Conservation (phyloP, 1,140 invertebrate genomes). For the Drosophila neocordata region DNA sequence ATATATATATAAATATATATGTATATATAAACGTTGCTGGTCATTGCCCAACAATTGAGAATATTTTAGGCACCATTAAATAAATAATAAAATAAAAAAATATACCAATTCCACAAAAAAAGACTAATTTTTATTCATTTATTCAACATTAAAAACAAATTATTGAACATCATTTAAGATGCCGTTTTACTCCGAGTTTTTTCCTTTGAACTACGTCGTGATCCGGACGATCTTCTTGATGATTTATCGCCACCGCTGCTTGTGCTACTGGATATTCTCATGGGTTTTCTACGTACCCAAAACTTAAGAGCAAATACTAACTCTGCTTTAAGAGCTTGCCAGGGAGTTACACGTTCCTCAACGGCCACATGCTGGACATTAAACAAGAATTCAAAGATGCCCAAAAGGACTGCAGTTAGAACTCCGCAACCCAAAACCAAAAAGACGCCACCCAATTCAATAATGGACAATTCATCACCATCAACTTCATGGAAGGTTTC, state of each 20-base stretch:
- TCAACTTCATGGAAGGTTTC: constrained; percentile 57
- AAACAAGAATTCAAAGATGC: constrained; percentile 92
- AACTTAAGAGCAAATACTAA: constrained; percentile 87
- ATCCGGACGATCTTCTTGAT: constrained; percentile 75
- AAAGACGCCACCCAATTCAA: constrained; percentile 89
- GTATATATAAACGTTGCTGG: no score
- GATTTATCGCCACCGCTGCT: constrained; percentile 58
- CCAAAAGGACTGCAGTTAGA: constrained; percentile 86
- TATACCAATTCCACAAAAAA: not conserved
- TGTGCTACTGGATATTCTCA: constrained; percentile 81
- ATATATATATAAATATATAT: no score
- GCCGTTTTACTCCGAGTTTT: constrained; percentile 64
- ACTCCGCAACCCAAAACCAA: constrained; percentile 87
- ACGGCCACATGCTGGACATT: constrained; percentile 91
- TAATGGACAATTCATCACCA: constrained; percentile 84
- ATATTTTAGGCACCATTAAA: not conserved
- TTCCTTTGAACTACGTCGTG: constrained; percentile 66
- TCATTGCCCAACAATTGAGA: no score
- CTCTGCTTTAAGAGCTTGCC: constrained; percentile 86
- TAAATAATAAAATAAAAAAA: not conserved
- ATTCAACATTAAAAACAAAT: not conserved
- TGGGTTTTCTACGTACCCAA: constrained; percentile 87
- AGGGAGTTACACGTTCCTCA: constrained; percentile 87
- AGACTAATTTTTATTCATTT: not conserved
- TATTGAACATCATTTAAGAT: constrained; percentile 26